Conservation (phyloP, 2,797 vertebrate species). For the Phalloptychus januarius region DNA sequence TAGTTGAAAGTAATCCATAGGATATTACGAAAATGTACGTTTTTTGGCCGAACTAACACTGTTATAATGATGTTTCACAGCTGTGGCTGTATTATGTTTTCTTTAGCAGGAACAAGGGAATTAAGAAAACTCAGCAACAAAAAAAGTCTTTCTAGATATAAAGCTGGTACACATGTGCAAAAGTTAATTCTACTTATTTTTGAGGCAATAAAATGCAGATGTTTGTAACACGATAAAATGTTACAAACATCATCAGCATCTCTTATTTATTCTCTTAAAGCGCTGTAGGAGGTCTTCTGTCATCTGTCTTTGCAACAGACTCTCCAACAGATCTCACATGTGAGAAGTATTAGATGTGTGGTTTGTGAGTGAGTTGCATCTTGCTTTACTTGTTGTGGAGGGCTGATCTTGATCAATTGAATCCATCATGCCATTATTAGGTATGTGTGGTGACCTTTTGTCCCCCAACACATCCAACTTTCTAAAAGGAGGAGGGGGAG, state of each 20-base stretch:
- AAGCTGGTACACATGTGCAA: neutral
- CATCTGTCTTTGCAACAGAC: slow-evolving; percentile 20
- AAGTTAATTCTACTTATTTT: neutral
- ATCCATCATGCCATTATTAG: slow-evolving; percentile 33
- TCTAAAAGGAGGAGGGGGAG: neutral
- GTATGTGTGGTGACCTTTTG: neutral
- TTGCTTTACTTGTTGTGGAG: slow-evolving; percentile 21
- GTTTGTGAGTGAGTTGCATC: neutral
- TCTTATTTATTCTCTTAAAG: slow-evolving; percentile 19
- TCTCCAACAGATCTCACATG: slow-evolving; percentile 33
- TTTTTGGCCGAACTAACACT: neutral
- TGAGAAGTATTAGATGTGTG: slow-evolving; percentile 52
- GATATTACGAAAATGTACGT: neutral
- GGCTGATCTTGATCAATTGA: slow-evolving; percentile 34
- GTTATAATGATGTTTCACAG: neutral
- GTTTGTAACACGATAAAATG: neutral
- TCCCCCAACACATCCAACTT: neutral
- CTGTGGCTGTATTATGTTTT: neutral
- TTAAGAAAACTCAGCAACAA: neutral
- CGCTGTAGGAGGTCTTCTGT: slow-evolving; percentile 10
- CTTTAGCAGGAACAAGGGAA: neutral
- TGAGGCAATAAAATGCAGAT: neutral
- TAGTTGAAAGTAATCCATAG: neutral
- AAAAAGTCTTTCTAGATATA: neutral
- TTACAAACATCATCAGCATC: slow-evolving; percentile 21